Conservation (phyloP, 64 coral and sea anemone species). For the Platygyra sinensis region DNA sequence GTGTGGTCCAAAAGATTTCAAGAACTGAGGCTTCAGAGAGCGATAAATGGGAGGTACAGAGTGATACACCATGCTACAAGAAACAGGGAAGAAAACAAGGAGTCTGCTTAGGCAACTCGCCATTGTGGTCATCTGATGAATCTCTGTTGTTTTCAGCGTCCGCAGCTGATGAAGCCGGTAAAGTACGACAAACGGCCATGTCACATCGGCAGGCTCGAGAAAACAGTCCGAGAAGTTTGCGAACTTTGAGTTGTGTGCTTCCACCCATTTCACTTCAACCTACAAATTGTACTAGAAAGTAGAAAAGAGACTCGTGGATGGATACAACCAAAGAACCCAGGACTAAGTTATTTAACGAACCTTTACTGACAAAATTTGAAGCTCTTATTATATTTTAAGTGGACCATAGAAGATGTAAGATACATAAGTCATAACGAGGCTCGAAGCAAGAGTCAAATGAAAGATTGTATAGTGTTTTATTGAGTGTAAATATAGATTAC, state of each 20-base stretch:
- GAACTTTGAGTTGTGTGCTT: slow-evolving; percentile 13
- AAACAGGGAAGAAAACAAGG: slow-evolving; percentile 1
- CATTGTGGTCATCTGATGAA: not conserved
- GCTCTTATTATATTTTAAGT: not conserved
- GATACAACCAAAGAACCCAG: not conserved
- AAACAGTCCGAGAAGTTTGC: not conserved
- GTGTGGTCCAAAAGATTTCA: not conserved
- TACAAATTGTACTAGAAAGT: not conserved
- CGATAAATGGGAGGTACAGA: slow-evolving; percentile 13
- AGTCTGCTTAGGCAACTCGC: not conserved
- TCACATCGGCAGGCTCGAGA: not conserved
- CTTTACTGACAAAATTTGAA: not conserved
- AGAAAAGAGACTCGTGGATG: not conserved
- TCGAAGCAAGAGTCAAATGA: no score
- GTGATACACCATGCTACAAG: slow-evolving; percentile 6
- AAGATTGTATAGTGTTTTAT: no score
- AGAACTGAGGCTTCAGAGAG: not conserved
- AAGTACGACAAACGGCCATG: no score
- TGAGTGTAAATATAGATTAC: no score
- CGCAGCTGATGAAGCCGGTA: not conserved
- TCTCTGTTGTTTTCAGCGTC: not conserved
- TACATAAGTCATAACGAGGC: not conserved
- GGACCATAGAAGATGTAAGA: not conserved
- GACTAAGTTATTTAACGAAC: not conserved
- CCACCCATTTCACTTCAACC: not conserved